Percentiles rank a stretch among this genome's conserved stretches.
phyloP scores from a whole-genome alignment of 2,888 invertebrate species.

The Clistopyga incitator region DNA sequence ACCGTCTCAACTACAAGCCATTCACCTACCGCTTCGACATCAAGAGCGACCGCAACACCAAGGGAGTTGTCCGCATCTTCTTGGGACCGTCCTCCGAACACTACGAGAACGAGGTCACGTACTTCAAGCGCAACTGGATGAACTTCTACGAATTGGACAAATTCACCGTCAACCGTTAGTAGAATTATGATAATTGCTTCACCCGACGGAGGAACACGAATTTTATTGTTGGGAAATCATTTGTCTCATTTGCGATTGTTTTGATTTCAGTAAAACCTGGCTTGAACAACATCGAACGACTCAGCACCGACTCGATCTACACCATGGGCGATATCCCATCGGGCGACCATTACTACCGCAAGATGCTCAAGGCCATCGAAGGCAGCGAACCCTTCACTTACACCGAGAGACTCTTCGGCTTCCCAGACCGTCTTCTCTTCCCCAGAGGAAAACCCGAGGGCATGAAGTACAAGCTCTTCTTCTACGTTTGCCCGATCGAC shows the following conservation, averaged over 20 bases:
- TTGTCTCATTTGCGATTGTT: not conserved
- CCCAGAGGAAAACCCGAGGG: slow-evolving; percentile 88
- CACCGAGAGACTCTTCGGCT: slow-evolving; percentile 77
- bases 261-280: slow-evolving; percentile 78
- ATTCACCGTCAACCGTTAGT: slow-evolving; percentile 86
- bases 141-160: slow-evolving; percentile 88
- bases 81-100: slow-evolving; percentile 89
- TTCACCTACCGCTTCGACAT: slow-evolving; percentile 88
- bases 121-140: slow-evolving; percentile 83
- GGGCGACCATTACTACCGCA: slow-evolving; percentile 78
- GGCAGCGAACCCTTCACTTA: slow-evolving; percentile 80
- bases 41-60: slow-evolving; percentile 87
- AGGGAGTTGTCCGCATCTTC: slow-evolving; percentile 88
- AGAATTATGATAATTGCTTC: not conserved
- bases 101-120: slow-evolving; percentile 85
- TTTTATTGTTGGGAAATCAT: not conserved
- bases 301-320: slow-evolving; percentile 76
- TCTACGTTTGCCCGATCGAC: slow-evolving; percentile 86
- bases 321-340: slow-evolving; percentile 75
- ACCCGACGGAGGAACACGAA: too few species aligned
- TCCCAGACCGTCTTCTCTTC: slow-evolving; percentile 87
- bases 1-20: slow-evolving; percentile 89
- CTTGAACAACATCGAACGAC: slow-evolving; percentile 78
- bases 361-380: slow-evolving; percentile 77
- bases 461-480: slow-evolving; percentile 88